phyloP scores from a whole-genome alignment of 2,888 invertebrate species.

The Drosophila bunnanda region DNA sequence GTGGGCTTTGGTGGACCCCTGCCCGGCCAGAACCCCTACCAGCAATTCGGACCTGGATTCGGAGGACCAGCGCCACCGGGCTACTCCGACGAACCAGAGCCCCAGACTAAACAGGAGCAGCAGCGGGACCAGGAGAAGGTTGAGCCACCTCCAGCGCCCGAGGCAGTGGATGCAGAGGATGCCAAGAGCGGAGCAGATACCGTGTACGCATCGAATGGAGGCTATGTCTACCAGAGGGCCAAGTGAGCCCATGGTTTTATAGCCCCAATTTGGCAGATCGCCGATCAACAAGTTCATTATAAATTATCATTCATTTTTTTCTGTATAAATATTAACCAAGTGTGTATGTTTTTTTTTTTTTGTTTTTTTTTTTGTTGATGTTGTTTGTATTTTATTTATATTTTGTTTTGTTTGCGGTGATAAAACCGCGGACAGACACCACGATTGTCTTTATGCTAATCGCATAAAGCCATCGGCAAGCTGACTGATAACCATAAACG shows the following conservation, averaged over 20 bases:
- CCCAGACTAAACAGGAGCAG: background rate
- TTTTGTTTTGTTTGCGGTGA: conserved; percentile 45
- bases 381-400: background rate
- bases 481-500: conserved; percentile 37
- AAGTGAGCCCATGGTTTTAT: conserved; percentile 47
- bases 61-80: conserved; percentile 55
- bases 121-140: background rate
- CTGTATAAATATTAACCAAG: conserved; percentile 8
- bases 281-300: conserved; percentile 38
- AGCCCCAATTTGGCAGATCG: conserved; percentile 13
- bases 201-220: conserved; percentile 68
- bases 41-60: conserved; percentile 64
- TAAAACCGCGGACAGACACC: conserved; percentile 33
- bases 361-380: conserved; percentile 24
- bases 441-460: conserved; percentile 62
- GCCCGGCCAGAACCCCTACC: conserved; percentile 48
- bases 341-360: conserved; percentile 16
- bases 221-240: conserved; percentile 67
- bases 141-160: conserved; percentile 1
- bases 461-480: conserved; percentile 2
- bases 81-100: conserved; percentile 48
- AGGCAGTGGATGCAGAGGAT: conserved; percentile 37
- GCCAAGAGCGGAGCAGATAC: conserved; percentile 51
- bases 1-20: conserved; percentile 44
- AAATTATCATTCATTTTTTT: conserved; percentile 63